These are phyloP conservation scores for Rhabdornis inornatus DNA, from an alignment of 2,113 vertebrate genomes.

Conservation along the genomic window DNA sequence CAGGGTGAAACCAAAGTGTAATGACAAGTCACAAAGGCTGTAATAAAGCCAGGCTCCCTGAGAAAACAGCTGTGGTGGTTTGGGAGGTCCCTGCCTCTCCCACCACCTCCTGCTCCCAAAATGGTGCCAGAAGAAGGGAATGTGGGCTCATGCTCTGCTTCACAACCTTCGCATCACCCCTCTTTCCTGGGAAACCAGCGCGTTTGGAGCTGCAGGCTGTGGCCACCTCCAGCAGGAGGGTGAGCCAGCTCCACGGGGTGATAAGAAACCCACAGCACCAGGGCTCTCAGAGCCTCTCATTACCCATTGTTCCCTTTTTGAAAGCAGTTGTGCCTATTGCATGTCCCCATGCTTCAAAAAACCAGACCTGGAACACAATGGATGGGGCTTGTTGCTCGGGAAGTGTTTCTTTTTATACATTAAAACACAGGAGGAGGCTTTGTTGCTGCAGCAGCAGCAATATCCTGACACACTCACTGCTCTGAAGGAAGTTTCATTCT, in stretches of 20 bases:
- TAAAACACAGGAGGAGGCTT: neutral
- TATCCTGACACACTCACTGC: neutral
- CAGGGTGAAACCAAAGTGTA: neutral
- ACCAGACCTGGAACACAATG: neutral
- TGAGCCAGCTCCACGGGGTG: neutral
- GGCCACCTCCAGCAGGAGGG: neutral
- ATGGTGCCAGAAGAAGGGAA: neutral
- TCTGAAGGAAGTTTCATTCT: slow-evolving; percentile 12
- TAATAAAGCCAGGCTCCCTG: neutral
- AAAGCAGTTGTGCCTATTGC: neutral
- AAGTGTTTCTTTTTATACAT: slow-evolving; percentile 35
- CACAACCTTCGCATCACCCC: neutral
- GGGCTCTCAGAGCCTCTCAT: neutral
- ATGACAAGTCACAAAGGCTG: neutral
- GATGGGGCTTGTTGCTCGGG: neutral
- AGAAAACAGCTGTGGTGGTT: neutral
- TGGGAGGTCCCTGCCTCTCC: neutral
- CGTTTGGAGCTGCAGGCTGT: neutral
- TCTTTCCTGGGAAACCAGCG: neutral
- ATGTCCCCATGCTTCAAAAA: neutral
- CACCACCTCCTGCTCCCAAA: neutral
- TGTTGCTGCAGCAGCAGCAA: neutral
- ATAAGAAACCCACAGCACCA: neutral
- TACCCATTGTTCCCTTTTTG: neutral
- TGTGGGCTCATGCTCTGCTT: neutral